Conservation (phyloP, 2,113 vertebrate genomes). For the Carlito syrichta region DNA sequence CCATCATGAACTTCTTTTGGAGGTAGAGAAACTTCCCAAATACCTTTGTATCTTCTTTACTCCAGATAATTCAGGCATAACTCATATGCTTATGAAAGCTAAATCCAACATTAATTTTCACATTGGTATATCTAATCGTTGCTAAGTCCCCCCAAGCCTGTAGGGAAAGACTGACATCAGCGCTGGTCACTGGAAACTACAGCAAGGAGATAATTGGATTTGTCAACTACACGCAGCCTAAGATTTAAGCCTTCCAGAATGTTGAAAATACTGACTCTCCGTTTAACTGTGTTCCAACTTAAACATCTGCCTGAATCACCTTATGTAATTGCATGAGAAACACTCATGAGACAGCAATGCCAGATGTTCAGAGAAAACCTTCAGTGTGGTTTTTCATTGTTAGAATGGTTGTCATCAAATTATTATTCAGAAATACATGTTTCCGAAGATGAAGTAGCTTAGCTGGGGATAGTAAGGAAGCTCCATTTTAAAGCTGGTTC, state of each 20-base stretch:
- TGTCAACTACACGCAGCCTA: background rate
- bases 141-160: background rate
- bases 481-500: background rate
- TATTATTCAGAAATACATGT: background rate
- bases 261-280: constrained; percentile 30
- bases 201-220: background rate
- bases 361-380: constrained; percentile 44
- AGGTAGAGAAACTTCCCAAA: background rate
- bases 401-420: background rate
- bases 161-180: background rate
- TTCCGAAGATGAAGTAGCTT: background rate
- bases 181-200: background rate
- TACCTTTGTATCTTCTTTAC: background rate
- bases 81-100: background rate
- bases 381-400: background rate
- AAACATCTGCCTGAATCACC: background rate
- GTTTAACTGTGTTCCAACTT: background rate
- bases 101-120: background rate
- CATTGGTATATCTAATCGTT: background rate
- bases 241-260: constrained; percentile 32
- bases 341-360: background rate
- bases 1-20: background rate
- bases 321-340: background rate
- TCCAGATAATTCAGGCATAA: background rate
- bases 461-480: background rate